Base-by-base conservation (phyloP, 2,113 vertebrate species). In the Phalacrocorax aristotelis region DNA sequence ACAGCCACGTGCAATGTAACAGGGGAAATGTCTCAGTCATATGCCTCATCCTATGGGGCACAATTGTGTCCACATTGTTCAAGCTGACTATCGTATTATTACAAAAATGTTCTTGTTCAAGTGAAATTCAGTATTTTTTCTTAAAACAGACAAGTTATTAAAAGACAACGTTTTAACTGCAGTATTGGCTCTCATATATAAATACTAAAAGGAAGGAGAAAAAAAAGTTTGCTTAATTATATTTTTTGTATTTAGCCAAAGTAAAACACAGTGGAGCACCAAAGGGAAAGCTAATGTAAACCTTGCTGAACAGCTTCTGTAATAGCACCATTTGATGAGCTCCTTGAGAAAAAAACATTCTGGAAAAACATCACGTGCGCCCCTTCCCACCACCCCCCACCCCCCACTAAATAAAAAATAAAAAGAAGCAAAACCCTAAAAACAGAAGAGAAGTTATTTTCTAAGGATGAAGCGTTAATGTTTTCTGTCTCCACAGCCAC, bases 401-500 rank as follows among this genome's bases (percentile, higher is more conserved):
- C 2, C 7, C 15, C 38, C 9, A 38, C 4, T 38, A 38, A 38
- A 38, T 11, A 38, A 38, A 38, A 38, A 38, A 38, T 38, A 46
- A 46, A 46, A 46, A 46, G 44, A 44, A 44, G 7, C 44, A 46
- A 46, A 44, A 34, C 11, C 17, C 13, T 48, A 58, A 32, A 61
- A 57, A 4, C 6, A 64, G n/a, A 60, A 77, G 30, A 71, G 13
- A 52, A 36, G 19, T 7, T 32, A 44, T 70, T 76, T 90, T 90
- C 57, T 61, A 78, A 75, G 57, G 52, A 91, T 55, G 60, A 84
- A 89, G 77, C 91, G 81, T 66, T 40, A 83, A 93, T 12, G 21
- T 83, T 69, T 92, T 81, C 71, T 95, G 70, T 94, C 95, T 94
- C 87, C n/a, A 69, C 44, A 92, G 96, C 77, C 76, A 76, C 89